Evolutionary conservation across 2,113 vertebrate species (phyloP).

Genomic region (Poeciliopsis retropinna): DNA sequence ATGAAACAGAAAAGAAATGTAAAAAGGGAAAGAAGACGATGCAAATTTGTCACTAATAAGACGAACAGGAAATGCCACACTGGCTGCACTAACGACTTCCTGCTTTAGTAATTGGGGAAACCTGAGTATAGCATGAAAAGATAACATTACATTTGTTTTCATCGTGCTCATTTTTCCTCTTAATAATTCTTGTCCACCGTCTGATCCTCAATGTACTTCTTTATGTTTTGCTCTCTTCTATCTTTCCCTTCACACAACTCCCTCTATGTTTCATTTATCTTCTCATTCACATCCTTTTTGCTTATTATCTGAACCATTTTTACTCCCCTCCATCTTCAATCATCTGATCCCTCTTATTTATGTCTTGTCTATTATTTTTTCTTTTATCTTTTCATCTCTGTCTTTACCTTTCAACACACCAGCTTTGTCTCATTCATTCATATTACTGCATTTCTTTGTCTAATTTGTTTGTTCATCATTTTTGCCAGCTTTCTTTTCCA

Average conservation of each 20-base stretch:
- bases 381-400: background rate
- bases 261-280: background rate
- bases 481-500: background rate
- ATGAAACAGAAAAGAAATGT: constrained; percentile 35
- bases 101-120: constrained; percentile 70
- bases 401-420: background rate
- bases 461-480: background rate
- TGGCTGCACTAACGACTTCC: constrained; percentile 57
- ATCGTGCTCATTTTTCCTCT: background rate
- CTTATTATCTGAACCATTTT: background rate
- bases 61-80: constrained; percentile 50
- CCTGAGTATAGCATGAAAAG: constrained; percentile 46
- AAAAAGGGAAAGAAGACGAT: constrained; percentile 36
- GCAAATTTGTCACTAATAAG: constrained; percentile 52
- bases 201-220: background rate
- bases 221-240: background rate
- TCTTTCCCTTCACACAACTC: background rate
- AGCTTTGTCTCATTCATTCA: too few relatives aligned
- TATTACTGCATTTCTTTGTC: background rate
- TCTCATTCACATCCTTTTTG: background rate
- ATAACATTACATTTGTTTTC: constrained; percentile 25
- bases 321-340: background rate
- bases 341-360: background rate
- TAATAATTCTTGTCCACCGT: constrained; percentile 8
- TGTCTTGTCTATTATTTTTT: background rate